Conservation (phyloP, 2,888 invertebrate genomes). For the Diarsia brunnea region DNA sequence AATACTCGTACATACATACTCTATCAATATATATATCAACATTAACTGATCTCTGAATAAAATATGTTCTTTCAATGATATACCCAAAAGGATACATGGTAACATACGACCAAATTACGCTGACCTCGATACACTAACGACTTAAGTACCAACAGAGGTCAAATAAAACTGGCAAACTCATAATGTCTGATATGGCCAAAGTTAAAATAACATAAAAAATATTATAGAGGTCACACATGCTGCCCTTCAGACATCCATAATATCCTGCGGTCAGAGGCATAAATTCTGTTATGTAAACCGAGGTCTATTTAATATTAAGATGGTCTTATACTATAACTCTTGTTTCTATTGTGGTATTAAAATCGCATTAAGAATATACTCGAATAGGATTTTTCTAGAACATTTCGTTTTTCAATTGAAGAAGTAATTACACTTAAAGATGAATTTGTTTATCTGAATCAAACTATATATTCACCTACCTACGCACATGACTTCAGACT, state of each 20-base stretch:
- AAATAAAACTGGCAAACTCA: slow-evolving; percentile 38
- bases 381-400: neutral
- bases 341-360: slow-evolving; percentile 20
- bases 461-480: neutral
- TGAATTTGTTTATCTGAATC: neutral
- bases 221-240: slow-evolving; percentile 65
- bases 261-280: slow-evolving; percentile 50
- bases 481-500: neutral
- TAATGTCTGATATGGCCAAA: slow-evolving; percentile 57
- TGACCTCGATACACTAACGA: slow-evolving; percentile 43
- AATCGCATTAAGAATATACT: slow-evolving; percentile 5
- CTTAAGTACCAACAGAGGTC: slow-evolving; percentile 41
- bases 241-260: slow-evolving; percentile 64
- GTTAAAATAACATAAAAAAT: slow-evolving; percentile 67
- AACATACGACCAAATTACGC: slow-evolving; percentile 42
- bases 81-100: slow-evolving; percentile 54
- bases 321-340: slow-evolving; percentile 18
- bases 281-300: slow-evolving; percentile 55
- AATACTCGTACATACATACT: slow-evolving; percentile 40
- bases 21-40: slow-evolving; percentile 51
- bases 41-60: slow-evolving; percentile 56
- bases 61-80: slow-evolving; percentile 52
- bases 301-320: slow-evolving; percentile 53
- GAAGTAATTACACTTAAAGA: neutral
- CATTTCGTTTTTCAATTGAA: neutral